phyloP scores from a whole-genome alignment of 2,113 vertebrate species.

The Nymphicus hollandicus region DNA sequence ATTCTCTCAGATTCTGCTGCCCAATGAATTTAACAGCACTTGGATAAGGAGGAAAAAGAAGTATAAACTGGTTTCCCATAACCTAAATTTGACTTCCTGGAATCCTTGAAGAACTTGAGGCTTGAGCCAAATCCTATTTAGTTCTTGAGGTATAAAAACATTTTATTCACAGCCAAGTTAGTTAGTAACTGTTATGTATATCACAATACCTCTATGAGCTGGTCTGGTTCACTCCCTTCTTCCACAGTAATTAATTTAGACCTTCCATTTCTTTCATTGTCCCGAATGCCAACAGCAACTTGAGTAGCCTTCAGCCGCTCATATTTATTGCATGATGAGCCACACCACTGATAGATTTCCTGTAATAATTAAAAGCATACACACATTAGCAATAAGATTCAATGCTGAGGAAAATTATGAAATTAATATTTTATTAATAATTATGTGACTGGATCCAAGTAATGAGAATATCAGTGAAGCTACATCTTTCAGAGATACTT shows the following conservation, averaged over 20 bases:
- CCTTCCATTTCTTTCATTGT: slow-evolving; percentile 87
- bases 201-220: slow-evolving; percentile 74
- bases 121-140: not conserved
- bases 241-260: slow-evolving; percentile 82
- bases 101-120: not conserved
- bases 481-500: not conserved
- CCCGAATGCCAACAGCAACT: slow-evolving; percentile 86
- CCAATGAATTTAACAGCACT: not conserved
- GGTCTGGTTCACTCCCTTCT: slow-evolving; percentile 79
- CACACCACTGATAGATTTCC: slow-evolving; percentile 93
- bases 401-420: not conserved
- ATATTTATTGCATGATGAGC: slow-evolving; percentile 86
- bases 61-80: not conserved
- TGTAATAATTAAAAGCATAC: slow-evolving; percentile 49
- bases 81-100: not conserved
- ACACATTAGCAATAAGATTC: not conserved
- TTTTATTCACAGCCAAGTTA: not conserved
- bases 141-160: not conserved
- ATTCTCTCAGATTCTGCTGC: not conserved
- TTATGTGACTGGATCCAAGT: not conserved
- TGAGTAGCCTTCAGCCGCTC: slow-evolving; percentile 87
- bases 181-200: not conserved
- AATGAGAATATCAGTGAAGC: not conserved
- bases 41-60: not conserved
- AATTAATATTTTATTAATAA: not conserved